phyloP scores from a whole-genome alignment of 2,797 vertebrate genomes.

The Mus spretus region DNA sequence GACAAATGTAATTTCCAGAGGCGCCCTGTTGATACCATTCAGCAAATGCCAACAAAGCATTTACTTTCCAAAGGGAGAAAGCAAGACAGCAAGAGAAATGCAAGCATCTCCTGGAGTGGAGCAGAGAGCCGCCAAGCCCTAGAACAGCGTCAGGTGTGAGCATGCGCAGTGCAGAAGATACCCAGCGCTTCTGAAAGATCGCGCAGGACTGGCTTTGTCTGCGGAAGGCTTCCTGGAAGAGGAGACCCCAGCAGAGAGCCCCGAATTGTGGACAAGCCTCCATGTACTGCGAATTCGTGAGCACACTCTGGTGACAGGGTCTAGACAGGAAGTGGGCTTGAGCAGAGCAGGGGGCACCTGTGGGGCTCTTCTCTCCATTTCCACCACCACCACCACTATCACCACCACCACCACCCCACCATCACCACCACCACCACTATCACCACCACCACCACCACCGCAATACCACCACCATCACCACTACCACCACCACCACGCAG shows the following conservation, averaged over 20 bases:
- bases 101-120: conserved; percentile 73
- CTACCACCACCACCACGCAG: neutral
- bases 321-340: conserved; percentile 67
- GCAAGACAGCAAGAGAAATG: conserved; percentile 82
- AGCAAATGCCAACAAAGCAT: conserved; percentile 84
- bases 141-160: conserved; percentile 74
- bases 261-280: conserved; percentile 68
- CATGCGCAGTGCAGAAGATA: conserved; percentile 66
- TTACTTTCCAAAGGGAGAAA: conserved; percentile 85
- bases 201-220: conserved; percentile 63
- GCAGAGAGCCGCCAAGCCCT: conserved; percentile 69
- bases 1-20: conserved; percentile 81
- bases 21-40: conserved; percentile 80
- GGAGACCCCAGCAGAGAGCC: conserved; percentile 68
- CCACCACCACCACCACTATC: conserved; percentile 51
- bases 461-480: no score
- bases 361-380: conserved; percentile 72
- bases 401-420: neutral
- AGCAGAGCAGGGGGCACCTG: conserved; percentile 62
- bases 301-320: conserved; percentile 77
- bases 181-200: conserved; percentile 47
- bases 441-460: no score
- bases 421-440: neutral
- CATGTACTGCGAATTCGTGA: conserved; percentile 73
- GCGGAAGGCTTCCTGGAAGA: conserved; percentile 74